Percentiles rank a stretch among this genome's conserved stretches.
phyloP scores from a whole-genome alignment of 2,113 vertebrate genomes.

The Scartelaos histophorus region DNA sequence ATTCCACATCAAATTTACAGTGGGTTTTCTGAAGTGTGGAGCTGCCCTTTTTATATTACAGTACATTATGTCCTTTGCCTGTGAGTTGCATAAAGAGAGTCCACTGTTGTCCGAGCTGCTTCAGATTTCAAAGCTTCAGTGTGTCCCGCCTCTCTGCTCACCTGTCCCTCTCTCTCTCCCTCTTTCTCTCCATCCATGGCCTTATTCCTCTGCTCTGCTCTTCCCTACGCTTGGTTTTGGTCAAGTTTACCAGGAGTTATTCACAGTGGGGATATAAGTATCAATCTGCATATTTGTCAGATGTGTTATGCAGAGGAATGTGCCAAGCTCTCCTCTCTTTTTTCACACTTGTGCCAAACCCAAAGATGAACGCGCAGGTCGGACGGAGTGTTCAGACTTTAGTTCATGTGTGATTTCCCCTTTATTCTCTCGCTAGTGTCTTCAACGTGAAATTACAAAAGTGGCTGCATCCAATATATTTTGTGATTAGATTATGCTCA shows the following conservation, averaged over 20 bases:
- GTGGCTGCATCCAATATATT: too few relatives aligned
- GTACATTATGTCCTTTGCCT: constrained; percentile 14
- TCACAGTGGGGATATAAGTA: constrained; percentile 50
- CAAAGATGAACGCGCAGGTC: constrained; percentile 17
- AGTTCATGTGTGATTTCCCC: not conserved
- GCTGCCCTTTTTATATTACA: constrained; percentile 11
- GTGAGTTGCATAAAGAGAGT: constrained; percentile 53
- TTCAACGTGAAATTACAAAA: not conserved
- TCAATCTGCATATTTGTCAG: constrained; percentile 54
- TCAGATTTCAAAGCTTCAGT: constrained; percentile 68
- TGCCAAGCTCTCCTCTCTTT: constrained; percentile 27
- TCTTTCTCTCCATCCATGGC: constrained; percentile 2
- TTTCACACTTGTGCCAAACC: constrained; percentile 37
- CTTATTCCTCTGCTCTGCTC: constrained; percentile 27
- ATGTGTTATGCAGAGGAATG: constrained; percentile 42
- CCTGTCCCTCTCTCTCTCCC: not conserved
- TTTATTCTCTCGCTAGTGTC: not conserved
- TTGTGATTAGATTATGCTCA: too few relatives aligned
- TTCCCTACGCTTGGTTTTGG: constrained; percentile 39
- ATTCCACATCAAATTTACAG: not conserved
- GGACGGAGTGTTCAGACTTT: not conserved
- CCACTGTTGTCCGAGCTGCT: constrained; percentile 60
- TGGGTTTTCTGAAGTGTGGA: not conserved
- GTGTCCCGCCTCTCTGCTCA: constrained; percentile 19
- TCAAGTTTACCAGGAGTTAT: constrained; percentile 49